phyloP scores from a whole-genome alignment of 2,113 vertebrate genomes.

The Amazona vittata region DNA sequence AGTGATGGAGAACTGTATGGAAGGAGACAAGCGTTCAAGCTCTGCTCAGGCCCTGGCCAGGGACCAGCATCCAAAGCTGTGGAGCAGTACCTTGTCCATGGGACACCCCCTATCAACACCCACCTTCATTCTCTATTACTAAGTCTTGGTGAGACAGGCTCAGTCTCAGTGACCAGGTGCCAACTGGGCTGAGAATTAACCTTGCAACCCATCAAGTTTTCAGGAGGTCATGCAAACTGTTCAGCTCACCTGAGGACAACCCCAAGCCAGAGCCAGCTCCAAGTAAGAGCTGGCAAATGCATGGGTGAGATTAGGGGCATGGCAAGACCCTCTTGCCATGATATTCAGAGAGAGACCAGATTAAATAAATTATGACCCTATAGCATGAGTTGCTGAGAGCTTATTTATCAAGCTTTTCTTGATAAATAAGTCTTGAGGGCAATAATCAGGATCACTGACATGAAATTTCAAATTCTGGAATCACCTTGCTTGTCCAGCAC shows the following conservation, averaged over 20 bases:
- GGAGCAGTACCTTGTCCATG: neutral
- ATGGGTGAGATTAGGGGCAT: too few relatives aligned
- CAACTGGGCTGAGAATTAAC: neutral
- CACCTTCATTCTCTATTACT: neutral
- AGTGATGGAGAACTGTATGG: neutral
- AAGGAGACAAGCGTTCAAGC: neutral
- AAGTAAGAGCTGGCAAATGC: neutral
- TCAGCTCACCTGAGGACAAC: neutral
- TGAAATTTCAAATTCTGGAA: neutral
- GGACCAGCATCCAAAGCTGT: neutral
- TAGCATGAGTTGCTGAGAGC: too few relatives aligned
- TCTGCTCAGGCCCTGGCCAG: rapidly evolving
- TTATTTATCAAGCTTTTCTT: neutral
- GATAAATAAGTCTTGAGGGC: neutral
- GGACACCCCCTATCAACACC: neutral
- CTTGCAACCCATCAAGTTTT: too few relatives aligned
- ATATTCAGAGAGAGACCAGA: too few relatives aligned
- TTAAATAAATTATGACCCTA: neutral
- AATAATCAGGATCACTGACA: neutral
- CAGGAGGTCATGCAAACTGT: neutral
- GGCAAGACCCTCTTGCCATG: neutral
- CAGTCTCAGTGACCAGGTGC: neutral
- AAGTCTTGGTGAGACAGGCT: neutral
- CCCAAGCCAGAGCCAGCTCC: neutral
- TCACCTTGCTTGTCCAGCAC: neutral